Percentiles rank a stretch among this genome's conserved stretches.
Conservation (phyloP, 2,797 vertebrate species). For the Chiroxiphia lanceolata region DNA sequence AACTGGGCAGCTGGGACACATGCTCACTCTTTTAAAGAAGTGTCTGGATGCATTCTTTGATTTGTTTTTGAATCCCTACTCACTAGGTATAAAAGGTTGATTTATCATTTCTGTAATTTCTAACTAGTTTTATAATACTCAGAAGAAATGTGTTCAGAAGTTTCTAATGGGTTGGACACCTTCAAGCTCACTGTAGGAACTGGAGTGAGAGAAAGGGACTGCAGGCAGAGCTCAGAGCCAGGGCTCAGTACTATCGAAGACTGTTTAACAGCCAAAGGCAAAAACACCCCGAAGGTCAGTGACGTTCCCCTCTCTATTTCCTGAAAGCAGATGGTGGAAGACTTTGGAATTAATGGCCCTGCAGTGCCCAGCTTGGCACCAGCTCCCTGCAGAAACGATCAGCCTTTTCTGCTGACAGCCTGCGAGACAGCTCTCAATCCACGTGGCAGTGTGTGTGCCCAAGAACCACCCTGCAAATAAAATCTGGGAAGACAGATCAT, state of each 20-base stretch:
- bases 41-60: neutral
- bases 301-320: neutral
- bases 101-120: neutral
- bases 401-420: conserved; percentile 27
- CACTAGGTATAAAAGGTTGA: neutral
- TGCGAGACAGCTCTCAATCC: neutral
- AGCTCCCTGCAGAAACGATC: neutral
- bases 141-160: neutral
- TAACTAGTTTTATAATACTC: neutral
- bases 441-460: fast-evolving
- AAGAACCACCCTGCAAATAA: neutral
- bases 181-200: neutral
- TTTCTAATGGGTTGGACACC: neutral
- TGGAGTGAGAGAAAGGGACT: neutral
- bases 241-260: neutral
- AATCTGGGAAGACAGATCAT: fast-evolving
- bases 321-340: conserved; percentile 58
- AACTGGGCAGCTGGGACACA: neutral
- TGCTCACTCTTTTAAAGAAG: neutral
- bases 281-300: conserved; percentile 36
- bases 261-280: neutral
- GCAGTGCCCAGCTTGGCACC: neutral
- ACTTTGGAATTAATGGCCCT: conserved; percentile 19
- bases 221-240: neutral
- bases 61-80: neutral